phyloP scores from a whole-genome alignment of 2,797 vertebrate genomes.

The Pangasius djambal region DNA sequence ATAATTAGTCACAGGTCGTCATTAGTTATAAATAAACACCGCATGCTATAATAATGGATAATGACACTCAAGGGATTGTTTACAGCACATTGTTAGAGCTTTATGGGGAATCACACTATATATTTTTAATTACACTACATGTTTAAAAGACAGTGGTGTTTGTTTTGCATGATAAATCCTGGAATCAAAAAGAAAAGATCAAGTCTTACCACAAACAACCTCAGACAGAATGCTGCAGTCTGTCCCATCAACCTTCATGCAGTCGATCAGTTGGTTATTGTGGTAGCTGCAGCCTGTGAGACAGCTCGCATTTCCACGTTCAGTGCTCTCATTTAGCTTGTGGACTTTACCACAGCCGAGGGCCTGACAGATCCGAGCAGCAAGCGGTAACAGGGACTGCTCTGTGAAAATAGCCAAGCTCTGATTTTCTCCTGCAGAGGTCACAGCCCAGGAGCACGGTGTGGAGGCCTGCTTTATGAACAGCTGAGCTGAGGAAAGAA shows the following conservation, averaged over 20 bases:
- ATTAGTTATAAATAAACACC: not conserved
- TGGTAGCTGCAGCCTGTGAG: conserved; percentile 45
- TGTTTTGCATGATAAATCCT: not conserved
- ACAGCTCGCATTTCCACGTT: conserved; percentile 39
- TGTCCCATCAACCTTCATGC: not conserved
- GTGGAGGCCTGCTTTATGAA: conserved; percentile 1
- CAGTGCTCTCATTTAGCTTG: not conserved
- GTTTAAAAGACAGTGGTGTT: not conserved
- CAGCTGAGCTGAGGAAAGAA: conserved; percentile 13
- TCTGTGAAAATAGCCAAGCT: conserved; percentile 1
- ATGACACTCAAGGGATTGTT: not conserved
- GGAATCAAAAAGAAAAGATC: not conserved
- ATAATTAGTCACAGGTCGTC: not conserved
- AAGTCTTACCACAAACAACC: conserved; percentile 47
- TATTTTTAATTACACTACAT: not conserved
- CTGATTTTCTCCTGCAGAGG: not conserved
- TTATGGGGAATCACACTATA: not conserved
- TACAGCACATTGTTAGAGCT: not conserved
- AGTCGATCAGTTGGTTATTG: conserved; percentile 35
- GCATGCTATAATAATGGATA: not conserved
- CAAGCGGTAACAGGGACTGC: conserved; percentile 15
- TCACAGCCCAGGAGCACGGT: conserved; percentile 37
- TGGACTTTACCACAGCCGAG: conserved; percentile 45
- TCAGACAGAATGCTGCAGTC: conserved; percentile 34
- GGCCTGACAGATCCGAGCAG: conserved; percentile 35